Conservation (phyloP, 23 tunicate species). For the Trididemnum miniatum region DNA sequence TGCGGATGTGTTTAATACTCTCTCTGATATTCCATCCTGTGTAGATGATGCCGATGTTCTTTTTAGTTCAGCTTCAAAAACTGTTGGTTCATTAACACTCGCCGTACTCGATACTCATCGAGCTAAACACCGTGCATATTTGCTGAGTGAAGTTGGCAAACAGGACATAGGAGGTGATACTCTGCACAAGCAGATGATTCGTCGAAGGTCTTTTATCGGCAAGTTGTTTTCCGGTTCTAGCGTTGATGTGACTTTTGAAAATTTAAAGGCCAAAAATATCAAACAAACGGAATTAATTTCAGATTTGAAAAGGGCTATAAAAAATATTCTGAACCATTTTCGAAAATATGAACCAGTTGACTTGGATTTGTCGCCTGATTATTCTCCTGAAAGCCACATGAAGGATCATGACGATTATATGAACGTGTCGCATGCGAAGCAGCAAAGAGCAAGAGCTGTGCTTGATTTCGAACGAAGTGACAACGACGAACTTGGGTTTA, state of each 20-base stretch:
- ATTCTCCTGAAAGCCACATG: conserved; percentile 75
- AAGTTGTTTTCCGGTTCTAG: conserved; percentile 50
- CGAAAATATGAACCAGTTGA: conserved; percentile 35
- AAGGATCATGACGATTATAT: conserved; percentile 81
- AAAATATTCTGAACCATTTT: conserved; percentile 59
- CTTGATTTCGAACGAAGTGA: conserved; percentile 77
- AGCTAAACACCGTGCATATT: conserved; percentile 66
- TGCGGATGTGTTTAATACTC: conserved; percentile 72
- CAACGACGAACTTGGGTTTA: conserved; percentile 86
- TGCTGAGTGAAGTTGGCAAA: conserved; percentile 61
- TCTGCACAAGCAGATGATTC: conserved; percentile 68
- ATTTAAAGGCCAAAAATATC: conserved; percentile 85
- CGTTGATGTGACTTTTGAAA: conserved; percentile 78
- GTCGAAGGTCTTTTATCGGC: conserved; percentile 74
- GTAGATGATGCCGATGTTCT: conserved; percentile 74
- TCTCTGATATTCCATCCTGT: conserved; percentile 63
- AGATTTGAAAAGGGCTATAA: conserved; percentile 59
- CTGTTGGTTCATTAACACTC: conserved; percentile 62
- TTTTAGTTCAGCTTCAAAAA: conserved; percentile 32
- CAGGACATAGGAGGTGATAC: background rate
- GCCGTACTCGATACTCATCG: conserved; percentile 78
- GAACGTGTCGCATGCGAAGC: conserved; percentile 47
- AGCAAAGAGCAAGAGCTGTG: conserved; percentile 78
- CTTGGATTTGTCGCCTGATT: conserved; percentile 48
- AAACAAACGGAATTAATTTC: conserved; percentile 88